Conservation (phyloP, 2,888 invertebrate species). For the Cryptosula pallasiana region DNA sequence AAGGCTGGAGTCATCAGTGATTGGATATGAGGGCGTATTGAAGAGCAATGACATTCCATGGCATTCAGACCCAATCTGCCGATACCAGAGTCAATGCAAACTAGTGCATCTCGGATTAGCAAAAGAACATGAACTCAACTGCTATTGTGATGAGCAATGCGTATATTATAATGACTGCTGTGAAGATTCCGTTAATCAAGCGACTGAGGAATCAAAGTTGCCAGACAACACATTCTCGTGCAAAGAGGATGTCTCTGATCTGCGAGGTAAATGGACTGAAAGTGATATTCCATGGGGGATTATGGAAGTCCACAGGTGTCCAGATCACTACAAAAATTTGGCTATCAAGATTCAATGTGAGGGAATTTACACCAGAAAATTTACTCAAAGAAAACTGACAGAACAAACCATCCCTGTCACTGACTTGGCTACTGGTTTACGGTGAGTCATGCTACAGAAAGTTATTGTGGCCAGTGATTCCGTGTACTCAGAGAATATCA, state of each 20-base stretch:
- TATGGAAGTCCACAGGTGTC: conserved; percentile 1
- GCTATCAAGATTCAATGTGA: too few relatives aligned
- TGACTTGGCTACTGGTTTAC: not conserved
- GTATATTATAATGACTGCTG: conserved; percentile 14
- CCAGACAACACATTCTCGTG: not conserved
- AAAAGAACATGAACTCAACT: not conserved
- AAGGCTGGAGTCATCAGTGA: not conserved
- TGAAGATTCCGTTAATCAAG: not conserved
- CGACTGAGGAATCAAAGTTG: not conserved
- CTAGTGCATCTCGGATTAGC: not conserved
- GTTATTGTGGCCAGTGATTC: too few relatives aligned
- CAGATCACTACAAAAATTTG: not conserved
- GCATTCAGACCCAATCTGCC: not conserved
- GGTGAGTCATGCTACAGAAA: too few relatives aligned
- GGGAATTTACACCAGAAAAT: too few relatives aligned
- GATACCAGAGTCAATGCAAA: not conserved
- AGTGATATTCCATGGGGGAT: not conserved
- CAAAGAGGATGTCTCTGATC: not conserved
- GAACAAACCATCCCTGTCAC: not conserved
- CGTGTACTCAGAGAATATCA: too few relatives aligned
- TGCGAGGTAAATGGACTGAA: not conserved
- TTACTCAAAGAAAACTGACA: too few relatives aligned
- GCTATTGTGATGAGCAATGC: too few relatives aligned
- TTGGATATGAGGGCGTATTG: not conserved
- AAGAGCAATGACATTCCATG: not conserved